Percentiles rank a stretch among this genome's conserved stretches.
These are phyloP conservation scores for Hyalella azteca DNA, from an alignment of 2,888 invertebrate species.

Conservation along the genomic window DNA sequence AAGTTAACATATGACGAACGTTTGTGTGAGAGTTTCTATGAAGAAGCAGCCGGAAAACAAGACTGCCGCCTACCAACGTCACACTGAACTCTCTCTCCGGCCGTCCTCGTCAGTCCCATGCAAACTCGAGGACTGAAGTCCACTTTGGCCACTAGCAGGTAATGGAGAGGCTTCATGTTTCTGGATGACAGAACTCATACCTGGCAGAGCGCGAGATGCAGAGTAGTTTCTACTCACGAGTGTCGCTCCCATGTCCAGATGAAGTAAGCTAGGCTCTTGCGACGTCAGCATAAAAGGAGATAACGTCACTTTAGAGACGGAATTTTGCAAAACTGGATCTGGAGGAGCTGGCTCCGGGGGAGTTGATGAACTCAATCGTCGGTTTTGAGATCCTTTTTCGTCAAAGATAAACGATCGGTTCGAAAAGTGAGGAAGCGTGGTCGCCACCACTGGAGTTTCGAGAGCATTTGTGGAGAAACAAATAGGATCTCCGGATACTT, in stretches of 20 bases:
- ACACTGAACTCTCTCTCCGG: constrained; percentile 26
- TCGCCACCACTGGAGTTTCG: background rate
- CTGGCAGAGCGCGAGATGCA: background rate
- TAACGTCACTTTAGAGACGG: background rate
- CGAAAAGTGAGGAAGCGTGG: constrained; percentile 9
- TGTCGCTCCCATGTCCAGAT: background rate
- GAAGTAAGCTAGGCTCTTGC: background rate
- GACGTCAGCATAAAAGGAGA: background rate
- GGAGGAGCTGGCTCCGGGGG: constrained; percentile 31
- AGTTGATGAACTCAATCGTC: background rate
- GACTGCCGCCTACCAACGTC: background rate
- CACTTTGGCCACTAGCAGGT: constrained; percentile 3
- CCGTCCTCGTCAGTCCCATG: background rate
- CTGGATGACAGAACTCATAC: background rate
- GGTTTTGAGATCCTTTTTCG: constrained; percentile 26
- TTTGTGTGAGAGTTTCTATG: too few relatives aligned
- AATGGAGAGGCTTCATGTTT: constrained; percentile 7
- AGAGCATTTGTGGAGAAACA: constrained; percentile 4
- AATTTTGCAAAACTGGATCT: background rate
- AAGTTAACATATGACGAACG: too few relatives aligned
- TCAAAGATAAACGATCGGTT: constrained; percentile 32
- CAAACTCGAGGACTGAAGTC: background rate
- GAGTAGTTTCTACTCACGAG: background rate
- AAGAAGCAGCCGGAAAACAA: background rate
- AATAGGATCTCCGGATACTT: background rate